phyloP scores from a whole-genome alignment of 1,140 invertebrate species.

The Drosophila tani region DNA sequence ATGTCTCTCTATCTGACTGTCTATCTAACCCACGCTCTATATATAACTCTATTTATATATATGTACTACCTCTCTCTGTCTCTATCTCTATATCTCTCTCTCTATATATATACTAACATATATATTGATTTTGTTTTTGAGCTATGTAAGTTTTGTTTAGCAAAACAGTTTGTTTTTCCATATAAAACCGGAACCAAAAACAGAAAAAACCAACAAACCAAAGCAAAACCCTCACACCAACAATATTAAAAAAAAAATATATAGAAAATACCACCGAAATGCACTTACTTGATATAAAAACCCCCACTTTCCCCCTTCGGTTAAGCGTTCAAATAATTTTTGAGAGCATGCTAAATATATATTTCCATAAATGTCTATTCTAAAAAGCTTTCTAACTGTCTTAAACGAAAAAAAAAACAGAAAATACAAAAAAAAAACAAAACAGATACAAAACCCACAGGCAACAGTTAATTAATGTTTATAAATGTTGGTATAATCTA shows the following conservation, averaged over 20 bases:
- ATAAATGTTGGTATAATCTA: constrained; percentile 51
- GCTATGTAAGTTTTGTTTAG: constrained; percentile 80
- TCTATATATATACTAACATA: constrained; percentile 62
- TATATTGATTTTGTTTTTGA: constrained; percentile 79
- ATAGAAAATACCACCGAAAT: constrained; percentile 53
- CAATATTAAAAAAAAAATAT: constrained; percentile 46
- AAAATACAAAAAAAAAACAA: constrained; percentile 19
- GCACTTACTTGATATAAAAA: constrained; percentile 64
- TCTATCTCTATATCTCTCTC: constrained; percentile 27
- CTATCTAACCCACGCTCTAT: constrained; percentile 63
- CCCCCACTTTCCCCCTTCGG: constrained; percentile 66
- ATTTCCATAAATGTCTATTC: constrained; percentile 84
- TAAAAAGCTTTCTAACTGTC: constrained; percentile 70
- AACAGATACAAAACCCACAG: constrained; percentile 34
- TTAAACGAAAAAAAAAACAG: constrained; percentile 47
- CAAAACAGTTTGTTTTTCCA: constrained; percentile 67
- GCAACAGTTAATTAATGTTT: constrained; percentile 31
- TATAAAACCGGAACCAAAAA: constrained; percentile 43
- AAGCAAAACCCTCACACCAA: constrained; percentile 25
- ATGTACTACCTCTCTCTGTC: constrained; percentile 52
- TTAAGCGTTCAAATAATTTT: constrained; percentile 83
- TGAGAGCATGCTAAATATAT: constrained; percentile 84
- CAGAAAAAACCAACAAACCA: constrained; percentile 15
- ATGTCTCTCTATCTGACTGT: constrained; percentile 55
- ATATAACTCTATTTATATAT: constrained; percentile 42